Conservation (phyloP, 2,113 vertebrate genomes). For the Chloropsis hardwickii region DNA sequence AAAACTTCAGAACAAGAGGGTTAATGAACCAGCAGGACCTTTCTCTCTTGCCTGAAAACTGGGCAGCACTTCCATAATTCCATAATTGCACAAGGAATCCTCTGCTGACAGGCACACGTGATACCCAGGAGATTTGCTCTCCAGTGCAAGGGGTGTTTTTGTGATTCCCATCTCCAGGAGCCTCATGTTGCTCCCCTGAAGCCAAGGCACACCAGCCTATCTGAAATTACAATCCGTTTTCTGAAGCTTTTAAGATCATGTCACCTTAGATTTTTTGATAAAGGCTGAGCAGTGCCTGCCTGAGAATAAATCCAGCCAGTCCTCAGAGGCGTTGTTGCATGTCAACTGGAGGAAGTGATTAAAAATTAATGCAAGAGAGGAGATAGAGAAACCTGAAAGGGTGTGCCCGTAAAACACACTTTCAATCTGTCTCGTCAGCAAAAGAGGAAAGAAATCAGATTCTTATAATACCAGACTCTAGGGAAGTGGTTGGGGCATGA, state of each 20-base stretch:
- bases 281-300: not conserved
- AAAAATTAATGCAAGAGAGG: constrained; percentile 84
- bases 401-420: constrained; percentile 79
- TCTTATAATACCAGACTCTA: constrained; percentile 39
- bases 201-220: not conserved
- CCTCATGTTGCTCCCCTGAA: not conserved
- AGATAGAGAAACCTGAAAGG: constrained; percentile 85
- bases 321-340: constrained; percentile 42
- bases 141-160: not conserved
- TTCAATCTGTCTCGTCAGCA: constrained; percentile 79
- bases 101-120: not conserved
- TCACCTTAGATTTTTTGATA: constrained; percentile 31
- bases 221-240: constrained; percentile 10
- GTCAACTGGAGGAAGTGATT: constrained; percentile 81
- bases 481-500: constrained; percentile 58
- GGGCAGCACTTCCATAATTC: not conserved
- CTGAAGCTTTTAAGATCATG: constrained; percentile 41
- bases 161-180: not conserved
- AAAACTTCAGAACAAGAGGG: not conserved
- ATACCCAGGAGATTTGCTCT: not conserved
- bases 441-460: constrained; percentile 47
- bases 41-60: not conserved
- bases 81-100: not conserved
- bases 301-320: not conserved
- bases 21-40: not conserved